Evolutionary conservation across 2,113 vertebrate species (phyloP).

Genomic region (Anguilla japonica): DNA sequence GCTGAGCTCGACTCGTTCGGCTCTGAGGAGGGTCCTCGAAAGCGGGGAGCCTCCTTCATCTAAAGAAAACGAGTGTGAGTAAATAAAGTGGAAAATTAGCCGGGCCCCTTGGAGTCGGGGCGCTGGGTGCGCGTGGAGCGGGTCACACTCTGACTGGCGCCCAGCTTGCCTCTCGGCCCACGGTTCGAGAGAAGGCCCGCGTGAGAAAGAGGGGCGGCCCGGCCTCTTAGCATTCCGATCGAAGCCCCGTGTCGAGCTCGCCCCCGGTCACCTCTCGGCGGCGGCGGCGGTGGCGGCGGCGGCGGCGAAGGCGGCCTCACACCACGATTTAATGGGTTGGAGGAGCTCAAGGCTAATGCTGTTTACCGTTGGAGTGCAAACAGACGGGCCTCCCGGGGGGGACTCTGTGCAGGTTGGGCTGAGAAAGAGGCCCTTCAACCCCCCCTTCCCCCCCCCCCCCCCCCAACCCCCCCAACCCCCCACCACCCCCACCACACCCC

Average conservation of each 20-base stretch:
- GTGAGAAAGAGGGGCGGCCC: slow-evolving; percentile 36
- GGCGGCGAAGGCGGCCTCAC: not conserved
- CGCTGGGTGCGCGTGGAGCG: slow-evolving; percentile 47
- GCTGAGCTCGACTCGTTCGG: slow-evolving; percentile 60
- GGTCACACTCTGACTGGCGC: slow-evolving; percentile 46
- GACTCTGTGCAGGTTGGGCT: not conserved
- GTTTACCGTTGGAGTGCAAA: slow-evolving; percentile 53
- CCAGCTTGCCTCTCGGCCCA: slow-evolving; percentile 64
- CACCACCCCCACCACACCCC: no score
- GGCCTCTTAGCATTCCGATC: slow-evolving; percentile 59
- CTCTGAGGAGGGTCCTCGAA: slow-evolving; percentile 51
- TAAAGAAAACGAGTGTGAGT: not conserved
- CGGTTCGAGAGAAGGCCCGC: slow-evolving; percentile 48
- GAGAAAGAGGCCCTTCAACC: not conserved
- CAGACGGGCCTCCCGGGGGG: slow-evolving; percentile 1
- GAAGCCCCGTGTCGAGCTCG: slow-evolving; percentile 15
- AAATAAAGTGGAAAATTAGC: slow-evolving; percentile 52
- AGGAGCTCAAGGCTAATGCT: slow-evolving; percentile 41
- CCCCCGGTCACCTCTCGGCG: not conserved
- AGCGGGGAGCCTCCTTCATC: not conserved
- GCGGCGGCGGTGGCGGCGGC: not conserved
- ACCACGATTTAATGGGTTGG: slow-evolving; percentile 58
- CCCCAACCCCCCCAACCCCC: no score
- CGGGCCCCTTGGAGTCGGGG: not conserved
- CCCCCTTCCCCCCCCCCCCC: no score